These are phyloP conservation scores for Malurus elegans DNA, from an alignment of 2,113 vertebrate species.

Conservation along the genomic window DNA sequence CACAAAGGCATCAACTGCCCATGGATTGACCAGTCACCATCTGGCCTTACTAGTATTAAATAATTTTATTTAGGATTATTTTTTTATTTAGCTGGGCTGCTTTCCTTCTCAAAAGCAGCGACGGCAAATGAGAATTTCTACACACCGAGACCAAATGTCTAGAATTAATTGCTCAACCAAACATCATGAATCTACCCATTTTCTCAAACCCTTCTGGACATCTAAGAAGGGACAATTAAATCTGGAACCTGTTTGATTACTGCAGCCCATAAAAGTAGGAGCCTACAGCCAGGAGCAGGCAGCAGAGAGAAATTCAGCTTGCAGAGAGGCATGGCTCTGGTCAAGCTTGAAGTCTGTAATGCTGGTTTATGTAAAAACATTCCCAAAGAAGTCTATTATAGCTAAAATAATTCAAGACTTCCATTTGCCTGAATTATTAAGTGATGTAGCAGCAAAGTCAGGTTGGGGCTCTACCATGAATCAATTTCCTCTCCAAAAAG, in stretches of 20 bases:
- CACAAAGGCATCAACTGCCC: accelerated
- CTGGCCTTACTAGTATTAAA: not conserved
- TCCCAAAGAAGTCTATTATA: not conserved
- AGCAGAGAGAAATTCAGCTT: not conserved
- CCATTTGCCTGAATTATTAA: not conserved
- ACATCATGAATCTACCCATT: not conserved
- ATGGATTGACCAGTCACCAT: not conserved
- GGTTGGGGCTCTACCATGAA: not conserved
- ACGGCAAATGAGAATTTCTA: not conserved
- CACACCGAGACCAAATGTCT: not conserved
- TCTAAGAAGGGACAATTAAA: not conserved
- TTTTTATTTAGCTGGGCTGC: not conserved
- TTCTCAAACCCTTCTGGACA: not conserved
- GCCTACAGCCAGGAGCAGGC: not conserved
- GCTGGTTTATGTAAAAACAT: not conserved
- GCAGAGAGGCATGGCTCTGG: not conserved
- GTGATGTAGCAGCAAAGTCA: not conserved
- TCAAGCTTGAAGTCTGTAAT: not conserved
- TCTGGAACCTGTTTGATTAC: not conserved
- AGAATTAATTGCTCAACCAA: not conserved
- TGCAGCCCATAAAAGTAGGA: not conserved
- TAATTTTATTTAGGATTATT: not conserved
- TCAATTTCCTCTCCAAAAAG: conserved; percentile 20
- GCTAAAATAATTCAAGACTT: conserved; percentile 26
- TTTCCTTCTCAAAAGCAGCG: not conserved